Percentiles rank a stretch among this genome's conserved stretches.
These are phyloP conservation scores for Aplochiton taeniatus DNA, from an alignment of 2,797 vertebrate species.

Conservation along the genomic window DNA sequence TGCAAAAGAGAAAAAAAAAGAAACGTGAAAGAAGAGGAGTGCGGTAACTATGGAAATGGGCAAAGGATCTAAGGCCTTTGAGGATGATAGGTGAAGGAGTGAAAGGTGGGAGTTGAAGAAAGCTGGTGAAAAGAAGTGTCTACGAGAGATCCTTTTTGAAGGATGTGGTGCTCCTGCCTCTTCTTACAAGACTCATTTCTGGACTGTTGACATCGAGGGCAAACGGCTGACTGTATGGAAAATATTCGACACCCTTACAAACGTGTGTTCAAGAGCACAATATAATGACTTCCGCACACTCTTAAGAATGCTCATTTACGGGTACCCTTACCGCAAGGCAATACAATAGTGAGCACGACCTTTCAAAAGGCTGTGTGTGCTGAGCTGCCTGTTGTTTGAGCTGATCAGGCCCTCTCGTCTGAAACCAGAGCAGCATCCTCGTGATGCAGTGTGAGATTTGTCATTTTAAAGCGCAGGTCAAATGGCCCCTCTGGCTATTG, in stretches of 20 bases:
- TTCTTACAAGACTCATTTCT: slow-evolving; percentile 52
- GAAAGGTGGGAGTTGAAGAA: too few species aligned
- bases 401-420: background rate
- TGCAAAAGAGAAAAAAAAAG: background rate
- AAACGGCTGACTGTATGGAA: too few species aligned
- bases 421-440: slow-evolving; percentile 30
- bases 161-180: slow-evolving; percentile 53
- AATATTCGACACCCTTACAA: too few species aligned
- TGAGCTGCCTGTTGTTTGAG: slow-evolving; percentile 11
- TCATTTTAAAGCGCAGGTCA: slow-evolving; percentile 71
- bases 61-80: background rate
- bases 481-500: slow-evolving; percentile 67
- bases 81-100: background rate
- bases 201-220: too few species aligned
- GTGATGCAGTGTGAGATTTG: slow-evolving; percentile 46
- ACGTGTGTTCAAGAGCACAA: too few species aligned
- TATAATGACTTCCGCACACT: too few species aligned
- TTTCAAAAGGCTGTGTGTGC: slow-evolving; percentile 22
- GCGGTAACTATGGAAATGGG: background rate
- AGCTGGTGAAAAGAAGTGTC: too few species aligned
- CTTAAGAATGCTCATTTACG: too few species aligned
- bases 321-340: background rate
- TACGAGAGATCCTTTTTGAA: slow-evolving; percentile 60
- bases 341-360: background rate
- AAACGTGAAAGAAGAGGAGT: background rate